Evolutionary conservation across 2,113 vertebrate genomes (phyloP), one percentile per base, ranked within the genome.

Genomic region (Neogale vison): DNA sequence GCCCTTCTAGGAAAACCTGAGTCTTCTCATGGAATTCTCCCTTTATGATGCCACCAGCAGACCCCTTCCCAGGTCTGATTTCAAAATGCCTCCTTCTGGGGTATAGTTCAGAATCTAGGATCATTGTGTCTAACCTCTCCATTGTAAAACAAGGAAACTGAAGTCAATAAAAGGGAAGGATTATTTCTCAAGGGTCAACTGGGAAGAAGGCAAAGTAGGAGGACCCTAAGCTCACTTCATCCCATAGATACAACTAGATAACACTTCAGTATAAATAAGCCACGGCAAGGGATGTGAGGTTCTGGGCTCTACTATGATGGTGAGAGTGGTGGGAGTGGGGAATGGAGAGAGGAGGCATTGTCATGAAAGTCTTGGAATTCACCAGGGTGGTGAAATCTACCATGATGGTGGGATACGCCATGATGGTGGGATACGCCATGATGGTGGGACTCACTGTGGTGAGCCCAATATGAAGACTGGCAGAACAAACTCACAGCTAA

Each of bases 31-130:
- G 2, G 97, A 98, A 97, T 72, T 45, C 59, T 69, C 50, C 34
- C 31, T 93, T 72, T 98, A 2, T 98, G 98, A 98, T 65, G 95
- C 98, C 98, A 97, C n/a, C 24, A 61, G 65, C 4, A 57, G 29
- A 17, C 18, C 10, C 67, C 82, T 34, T 13, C 83, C 29, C 17
- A 36, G 13, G 17, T 6, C 31, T 52, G 11, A 20, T 47, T 88
- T 24, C 26, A 31, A 90, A 74, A 36, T 90, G 52, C n/a, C 67
- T 93, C 89, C 39, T 63, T 3, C 72, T 79, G 13, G 24, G 36
- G 34, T 93, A 13, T 1, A n/a, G 42, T 69, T 69, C 31, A 50
- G 81, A 80, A 65, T 61, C 55, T 76, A 84, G 31, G 83, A 87
- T 83, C 26, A 63, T 34, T 31, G 7, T 63, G 34, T 77, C 87